phyloP scores from a whole-genome alignment of 2,888 invertebrate species.

The Eupithecia vulgata region DNA sequence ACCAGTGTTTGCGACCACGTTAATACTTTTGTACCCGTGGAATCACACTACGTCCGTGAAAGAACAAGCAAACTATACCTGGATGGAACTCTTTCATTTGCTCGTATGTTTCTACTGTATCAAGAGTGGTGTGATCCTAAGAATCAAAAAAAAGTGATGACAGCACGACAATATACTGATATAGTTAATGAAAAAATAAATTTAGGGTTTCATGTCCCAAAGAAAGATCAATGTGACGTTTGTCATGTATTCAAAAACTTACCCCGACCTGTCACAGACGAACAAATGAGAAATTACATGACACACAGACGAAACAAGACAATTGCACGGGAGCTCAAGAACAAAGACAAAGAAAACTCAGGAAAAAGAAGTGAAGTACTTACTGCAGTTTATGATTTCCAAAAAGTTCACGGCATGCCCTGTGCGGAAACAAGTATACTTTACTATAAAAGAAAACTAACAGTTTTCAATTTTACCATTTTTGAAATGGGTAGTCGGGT shows the following conservation, averaged over 20 bases:
- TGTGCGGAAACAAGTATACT: too few relatives aligned
- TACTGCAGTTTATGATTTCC: slow-evolving; percentile 21
- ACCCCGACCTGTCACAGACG: too few relatives aligned
- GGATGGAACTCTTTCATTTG: slow-evolving; percentile 31
- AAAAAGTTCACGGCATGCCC: slow-evolving; percentile 35
- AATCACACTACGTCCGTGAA: slow-evolving; percentile 36
- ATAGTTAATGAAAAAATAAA: too few relatives aligned
- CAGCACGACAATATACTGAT: too few relatives aligned
- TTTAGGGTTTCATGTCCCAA: too few relatives aligned
- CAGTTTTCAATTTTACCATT: too few relatives aligned
- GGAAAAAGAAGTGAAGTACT: background rate
- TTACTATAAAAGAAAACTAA: too few relatives aligned
- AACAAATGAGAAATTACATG: too few relatives aligned
- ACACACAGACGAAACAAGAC: slow-evolving; percentile 29
- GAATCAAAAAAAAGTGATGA: too few relatives aligned
- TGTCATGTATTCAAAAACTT: too few relatives aligned
- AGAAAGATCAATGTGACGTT: too few relatives aligned
- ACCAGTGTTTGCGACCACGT: slow-evolving; percentile 34
- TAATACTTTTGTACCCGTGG: slow-evolving; percentile 29
- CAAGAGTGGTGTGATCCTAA: slow-evolving; percentile 29
- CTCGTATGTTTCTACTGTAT: slow-evolving; percentile 33
- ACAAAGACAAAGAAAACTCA: slow-evolving; percentile 36
- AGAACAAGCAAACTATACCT: slow-evolving; percentile 32
- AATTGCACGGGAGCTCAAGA: slow-evolving; percentile 35
- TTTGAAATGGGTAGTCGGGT: too few relatives aligned